Conservation (phyloP, 2,113 vertebrate genomes). For the Acanthisitta chloris region DNA sequence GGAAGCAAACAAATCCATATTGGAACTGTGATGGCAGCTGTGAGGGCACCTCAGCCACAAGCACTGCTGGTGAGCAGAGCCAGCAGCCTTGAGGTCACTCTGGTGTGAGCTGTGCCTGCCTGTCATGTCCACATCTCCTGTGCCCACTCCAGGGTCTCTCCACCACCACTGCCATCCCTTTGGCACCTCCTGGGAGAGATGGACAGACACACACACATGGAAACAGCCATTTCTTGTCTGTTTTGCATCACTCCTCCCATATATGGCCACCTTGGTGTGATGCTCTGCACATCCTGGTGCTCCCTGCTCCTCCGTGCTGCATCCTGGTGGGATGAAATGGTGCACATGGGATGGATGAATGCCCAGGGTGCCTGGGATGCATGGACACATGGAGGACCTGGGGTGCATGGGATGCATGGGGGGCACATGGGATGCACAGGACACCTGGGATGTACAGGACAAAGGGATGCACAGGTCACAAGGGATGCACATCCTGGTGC, state of each 20-base stretch:
- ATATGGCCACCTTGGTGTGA: rapidly evolving
- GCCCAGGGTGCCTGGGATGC: not conserved
- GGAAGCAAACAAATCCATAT: not conserved
- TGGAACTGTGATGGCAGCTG: not conserved
- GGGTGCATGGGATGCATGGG: not conserved
- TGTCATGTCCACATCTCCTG: rapidly evolving
- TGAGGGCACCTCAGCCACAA: no score
- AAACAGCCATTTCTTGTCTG: rapidly evolving
- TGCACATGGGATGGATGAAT: rapidly evolving
- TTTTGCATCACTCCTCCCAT: rapidly evolving
- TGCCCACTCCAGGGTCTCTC: not conserved
- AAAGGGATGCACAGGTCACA: no score
- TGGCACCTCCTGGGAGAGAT: rapidly evolving
- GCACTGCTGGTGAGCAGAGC: no score
- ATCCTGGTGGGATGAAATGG: not conserved
- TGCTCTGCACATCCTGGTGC: not conserved
- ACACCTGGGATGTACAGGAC: not conserved
- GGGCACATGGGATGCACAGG: not conserved
- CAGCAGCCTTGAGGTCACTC: rapidly evolving
- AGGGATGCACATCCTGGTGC: not conserved
- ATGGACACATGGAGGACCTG: rapidly evolving
- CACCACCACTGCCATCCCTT: rapidly evolving
- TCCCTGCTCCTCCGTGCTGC: not conserved
- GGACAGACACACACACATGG: rapidly evolving
- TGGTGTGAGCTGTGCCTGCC: rapidly evolving